A percentile compares a stretch with the other conserved stretches of the same genome.
These are phyloP conservation scores for Notarius lentiginosus DNA, from an alignment of 2,113 vertebrate species.

Conservation along the genomic window DNA sequence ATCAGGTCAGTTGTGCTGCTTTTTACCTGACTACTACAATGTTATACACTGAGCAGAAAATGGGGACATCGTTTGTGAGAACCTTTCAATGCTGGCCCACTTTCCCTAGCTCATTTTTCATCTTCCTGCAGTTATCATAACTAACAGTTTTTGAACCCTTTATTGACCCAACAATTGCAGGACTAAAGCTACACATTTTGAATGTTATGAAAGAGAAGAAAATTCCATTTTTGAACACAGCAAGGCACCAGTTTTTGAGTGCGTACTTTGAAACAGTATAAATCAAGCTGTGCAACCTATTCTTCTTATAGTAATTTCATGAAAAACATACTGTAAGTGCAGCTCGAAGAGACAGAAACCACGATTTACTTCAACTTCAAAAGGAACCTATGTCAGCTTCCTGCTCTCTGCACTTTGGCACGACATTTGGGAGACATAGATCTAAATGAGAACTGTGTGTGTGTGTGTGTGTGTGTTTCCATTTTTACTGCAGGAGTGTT, in stretches of 20 bases:
- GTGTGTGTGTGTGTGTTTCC: conserved; percentile 4
- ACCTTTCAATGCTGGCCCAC: conserved; percentile 35
- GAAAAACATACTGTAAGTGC: not conserved
- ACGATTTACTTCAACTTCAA: conserved; percentile 47
- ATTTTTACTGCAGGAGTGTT: conserved; percentile 14
- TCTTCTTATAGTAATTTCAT: conserved; percentile 21
- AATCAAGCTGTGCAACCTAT: conserved; percentile 13
- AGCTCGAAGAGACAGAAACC: conserved; percentile 43
- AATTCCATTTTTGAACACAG: conserved; percentile 13
- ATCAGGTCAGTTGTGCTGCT: conserved; percentile 2
- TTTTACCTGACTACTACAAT: conserved; percentile 26
- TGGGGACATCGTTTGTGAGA: conserved; percentile 33
- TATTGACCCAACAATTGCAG: conserved; percentile 8
- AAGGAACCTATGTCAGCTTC: conserved; percentile 36
- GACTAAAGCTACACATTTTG: conserved; percentile 5
- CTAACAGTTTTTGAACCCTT: conserved; percentile 26
- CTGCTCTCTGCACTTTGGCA: conserved; percentile 40
- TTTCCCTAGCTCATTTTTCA: conserved; percentile 41
- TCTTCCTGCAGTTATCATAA: conserved; percentile 36
- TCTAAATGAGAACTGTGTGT: conserved; percentile 46
- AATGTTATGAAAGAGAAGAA: not conserved
- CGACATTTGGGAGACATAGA: conserved; percentile 36
- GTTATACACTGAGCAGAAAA: conserved; percentile 30
- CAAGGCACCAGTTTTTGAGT: conserved; percentile 26
- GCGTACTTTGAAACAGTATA: not conserved